Base-by-base conservation (phyloP, 2,113 vertebrate genomes). In the Orthonyx spaldingii region DNA sequence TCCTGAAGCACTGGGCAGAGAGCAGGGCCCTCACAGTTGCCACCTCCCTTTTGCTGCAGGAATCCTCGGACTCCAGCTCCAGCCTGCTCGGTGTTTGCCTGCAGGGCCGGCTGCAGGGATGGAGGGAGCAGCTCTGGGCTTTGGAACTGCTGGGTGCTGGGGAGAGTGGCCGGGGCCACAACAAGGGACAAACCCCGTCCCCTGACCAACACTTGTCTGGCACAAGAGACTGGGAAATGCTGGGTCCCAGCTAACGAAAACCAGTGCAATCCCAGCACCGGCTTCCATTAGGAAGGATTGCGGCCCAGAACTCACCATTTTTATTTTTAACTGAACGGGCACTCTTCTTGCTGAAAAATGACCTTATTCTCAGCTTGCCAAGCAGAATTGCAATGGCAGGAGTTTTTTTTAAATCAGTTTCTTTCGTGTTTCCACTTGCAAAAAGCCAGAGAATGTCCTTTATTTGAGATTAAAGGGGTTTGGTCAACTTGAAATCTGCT, bases 181-280 rank as follows among this genome's bases (percentile, higher is more conserved):
- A 37, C 0, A 0, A n/a, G 42, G 59, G 49, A 21, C 46, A 60
- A 42, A 27, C 6, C 55, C 5, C 0, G 0, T 21, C 24, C 59
- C 79, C 42, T 30, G 22, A 21, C 30, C 2, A 60, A 14, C 41
- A 2, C 50, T 27, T 46, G 30, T 19, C 33, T 66, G n/a, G 56
- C 57, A 33, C 44, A 18, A 41, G 47, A 32, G 24, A 19, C 53
- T 5, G 20, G 72, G 68, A 71, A 57, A 10, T 2, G 10, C 37
- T 35, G n/a, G 37, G 20, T 74, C 64, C 21, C 64, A 39, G 42
- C 37, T 11, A 16, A 35, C 24, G 47, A 24, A 64, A 56, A 24
- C 5, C 46, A 3, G 50, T 32, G 22, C 46, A 22, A 27, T 16
- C 21, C 66, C 68, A 84, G 66, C 5, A 1, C 37, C 1, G 0